A percentile compares a stretch with the other conserved stretches of the same genome.
phyloP scores from a whole-genome alignment of 2,888 invertebrate species.

The Himalopsyche anomala region DNA sequence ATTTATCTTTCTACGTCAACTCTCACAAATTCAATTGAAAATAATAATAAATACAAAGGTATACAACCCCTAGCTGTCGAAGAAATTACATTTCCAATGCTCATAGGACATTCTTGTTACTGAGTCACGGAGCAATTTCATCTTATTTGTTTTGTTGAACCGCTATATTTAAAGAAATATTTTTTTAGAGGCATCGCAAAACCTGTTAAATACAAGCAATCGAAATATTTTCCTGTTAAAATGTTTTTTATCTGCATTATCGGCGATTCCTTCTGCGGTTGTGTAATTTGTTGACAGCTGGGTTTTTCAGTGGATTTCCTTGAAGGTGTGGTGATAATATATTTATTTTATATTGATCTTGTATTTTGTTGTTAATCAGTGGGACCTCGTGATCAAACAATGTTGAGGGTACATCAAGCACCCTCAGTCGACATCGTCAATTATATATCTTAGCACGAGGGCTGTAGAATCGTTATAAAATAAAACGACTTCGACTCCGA shows the following conservation, averaged over 20 bases:
- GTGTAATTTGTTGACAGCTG: background rate
- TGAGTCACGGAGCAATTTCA: conserved; percentile 2
- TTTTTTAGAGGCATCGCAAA: conserved; percentile 12
- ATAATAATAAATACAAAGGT: too few relatives aligned
- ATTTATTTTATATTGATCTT: too few relatives aligned
- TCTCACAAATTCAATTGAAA: too few relatives aligned
- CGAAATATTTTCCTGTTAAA: conserved; percentile 13
- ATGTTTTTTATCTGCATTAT: background rate
- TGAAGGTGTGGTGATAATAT: background rate
- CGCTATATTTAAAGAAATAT: background rate
- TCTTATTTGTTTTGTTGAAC: background rate
- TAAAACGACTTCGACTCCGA: too few relatives aligned
- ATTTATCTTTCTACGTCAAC: too few relatives aligned
- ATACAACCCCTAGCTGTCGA: background rate
- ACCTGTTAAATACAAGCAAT: conserved; percentile 8
- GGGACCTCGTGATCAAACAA: too few relatives aligned
- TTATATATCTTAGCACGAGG: too few relatives aligned
- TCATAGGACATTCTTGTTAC: conserved; percentile 14
- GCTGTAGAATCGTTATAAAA: too few relatives aligned
- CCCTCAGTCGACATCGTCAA: too few relatives aligned
- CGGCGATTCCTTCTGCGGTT: conserved; percentile 26
- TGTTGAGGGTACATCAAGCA: too few relatives aligned
- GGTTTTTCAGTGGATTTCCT: conserved; percentile 23
- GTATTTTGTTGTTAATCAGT: too few relatives aligned
- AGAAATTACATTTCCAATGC: background rate